Conservation (phyloP, 2,113 vertebrate genomes). For the Thryonomys swinderianus region DNA sequence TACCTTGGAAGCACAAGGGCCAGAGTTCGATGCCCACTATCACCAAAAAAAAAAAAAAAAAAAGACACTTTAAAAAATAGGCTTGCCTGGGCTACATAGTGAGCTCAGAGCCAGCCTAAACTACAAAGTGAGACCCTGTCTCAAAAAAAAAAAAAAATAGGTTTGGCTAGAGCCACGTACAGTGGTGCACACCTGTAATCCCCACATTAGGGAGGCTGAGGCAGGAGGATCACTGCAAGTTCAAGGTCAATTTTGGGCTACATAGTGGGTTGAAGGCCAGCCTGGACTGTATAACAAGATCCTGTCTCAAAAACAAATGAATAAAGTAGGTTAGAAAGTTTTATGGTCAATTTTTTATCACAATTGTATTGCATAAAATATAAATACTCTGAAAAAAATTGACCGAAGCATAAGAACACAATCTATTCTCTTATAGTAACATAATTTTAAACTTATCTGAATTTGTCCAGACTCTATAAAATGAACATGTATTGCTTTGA, state of each 20-base stretch:
- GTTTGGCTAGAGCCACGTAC: background rate
- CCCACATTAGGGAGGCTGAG: background rate
- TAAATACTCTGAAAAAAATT: background rate
- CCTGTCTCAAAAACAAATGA: background rate
- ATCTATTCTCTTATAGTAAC: background rate
- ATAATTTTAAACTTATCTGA: constrained; percentile 25
- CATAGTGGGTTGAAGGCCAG: background rate
- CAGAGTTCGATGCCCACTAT: too few species aligned
- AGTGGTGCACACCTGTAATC: background rate
- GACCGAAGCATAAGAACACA: background rate
- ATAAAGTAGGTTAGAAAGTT: background rate
- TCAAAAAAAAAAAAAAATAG: too few species aligned
- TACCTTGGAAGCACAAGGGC: too few species aligned
- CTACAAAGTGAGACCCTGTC: too few species aligned
- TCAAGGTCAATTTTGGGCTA: background rate
- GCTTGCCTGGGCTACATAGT: too few species aligned
- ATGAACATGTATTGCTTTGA: background rate
- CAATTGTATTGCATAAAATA: background rate
- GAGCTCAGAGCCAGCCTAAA: too few species aligned
- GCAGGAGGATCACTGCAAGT: background rate
- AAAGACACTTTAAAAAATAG: too few species aligned
- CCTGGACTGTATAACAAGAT: background rate
- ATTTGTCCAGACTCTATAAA: background rate
- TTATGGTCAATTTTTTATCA: background rate
- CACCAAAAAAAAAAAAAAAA: too few species aligned